Conservation (phyloP, 2,113 vertebrate species). For the Gadus macrocephalus region DNA sequence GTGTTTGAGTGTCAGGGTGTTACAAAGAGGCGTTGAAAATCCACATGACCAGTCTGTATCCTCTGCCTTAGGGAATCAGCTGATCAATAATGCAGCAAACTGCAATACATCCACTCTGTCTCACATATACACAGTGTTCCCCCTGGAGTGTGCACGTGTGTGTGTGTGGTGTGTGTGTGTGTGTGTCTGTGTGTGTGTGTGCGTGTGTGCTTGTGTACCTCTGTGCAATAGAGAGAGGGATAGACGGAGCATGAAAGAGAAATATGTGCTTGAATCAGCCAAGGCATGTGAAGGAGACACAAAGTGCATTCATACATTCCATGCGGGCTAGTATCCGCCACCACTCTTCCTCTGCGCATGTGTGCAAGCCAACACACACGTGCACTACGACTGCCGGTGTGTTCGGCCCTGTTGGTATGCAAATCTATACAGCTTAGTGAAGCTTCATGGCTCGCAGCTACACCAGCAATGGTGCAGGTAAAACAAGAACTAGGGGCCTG, state of each 20-base stretch:
- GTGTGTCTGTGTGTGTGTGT: not conserved
- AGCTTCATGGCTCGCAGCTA: conserved; percentile 4
- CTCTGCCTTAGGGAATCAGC: conserved; percentile 28
- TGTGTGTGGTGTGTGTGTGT: not conserved
- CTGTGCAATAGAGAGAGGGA: too few relatives aligned
- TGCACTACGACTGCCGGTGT: too few relatives aligned
- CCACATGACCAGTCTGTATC: conserved; percentile 49
- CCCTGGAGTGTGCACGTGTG: not conserved
- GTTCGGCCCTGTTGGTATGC: conserved; percentile 16
- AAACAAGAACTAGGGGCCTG: too few relatives aligned
- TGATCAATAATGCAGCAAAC: conserved; percentile 59
- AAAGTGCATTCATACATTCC: too few relatives aligned
- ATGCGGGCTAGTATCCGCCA: too few relatives aligned
- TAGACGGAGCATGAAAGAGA: too few relatives aligned
- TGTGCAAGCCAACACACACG: conserved; percentile 11
- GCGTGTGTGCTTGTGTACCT: not conserved
- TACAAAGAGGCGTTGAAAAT: conserved; percentile 41
- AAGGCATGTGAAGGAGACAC: too few relatives aligned
- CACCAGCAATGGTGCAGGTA: not conserved
- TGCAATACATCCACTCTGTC: conserved; percentile 36
- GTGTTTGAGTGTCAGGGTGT: conserved; percentile 1
- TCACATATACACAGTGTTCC: not conserved
- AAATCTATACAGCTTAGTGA: conserved; percentile 35
- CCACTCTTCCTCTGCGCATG: too few relatives aligned
- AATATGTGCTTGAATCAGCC: too few relatives aligned